These are phyloP conservation scores for Geodia barretti DNA, from an alignment of 37 sponge, comb jelly and placozoan genomes.

Conservation along the genomic window DNA sequence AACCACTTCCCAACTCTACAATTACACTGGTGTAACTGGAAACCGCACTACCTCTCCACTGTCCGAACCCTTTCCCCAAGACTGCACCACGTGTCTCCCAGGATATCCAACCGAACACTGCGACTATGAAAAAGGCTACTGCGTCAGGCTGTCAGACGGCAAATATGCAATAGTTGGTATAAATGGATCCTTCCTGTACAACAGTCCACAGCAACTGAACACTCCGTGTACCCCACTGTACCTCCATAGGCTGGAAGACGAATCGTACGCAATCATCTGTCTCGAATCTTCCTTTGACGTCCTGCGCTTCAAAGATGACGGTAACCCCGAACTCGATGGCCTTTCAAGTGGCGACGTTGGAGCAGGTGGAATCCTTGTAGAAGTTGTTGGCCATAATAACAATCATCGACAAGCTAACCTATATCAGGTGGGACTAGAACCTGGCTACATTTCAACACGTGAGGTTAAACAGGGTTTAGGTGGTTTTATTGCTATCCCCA, in stretches of 20 bases:
- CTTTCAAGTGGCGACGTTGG: not conserved
- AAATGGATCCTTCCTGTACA: not conserved
- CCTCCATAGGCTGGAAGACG: not conserved
- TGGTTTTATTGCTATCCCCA: not conserved
- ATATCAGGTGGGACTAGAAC: not conserved
- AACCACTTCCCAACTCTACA: not conserved
- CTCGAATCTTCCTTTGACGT: not conserved
- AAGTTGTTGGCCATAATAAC: not conserved
- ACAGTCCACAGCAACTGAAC: not conserved
- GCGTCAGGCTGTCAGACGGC: not conserved
- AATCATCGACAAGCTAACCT: no score
- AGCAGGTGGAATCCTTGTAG: not conserved
- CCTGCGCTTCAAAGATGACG: not conserved
- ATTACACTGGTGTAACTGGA: not conserved
- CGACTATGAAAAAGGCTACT: not conserved
- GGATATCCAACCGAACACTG: not conserved
- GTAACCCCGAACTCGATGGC: not conserved
- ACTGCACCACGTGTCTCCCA: not conserved
- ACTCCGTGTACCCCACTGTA: not conserved
- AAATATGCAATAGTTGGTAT: not conserved
- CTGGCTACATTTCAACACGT: not conserved
- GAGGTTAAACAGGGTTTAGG: not conserved
- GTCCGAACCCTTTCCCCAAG: not conserved
- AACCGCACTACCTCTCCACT: not conserved
- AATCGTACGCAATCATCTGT: not conserved